Conservation (phyloP, 2,888 invertebrate species). For the Limnephilus lunatus region DNA sequence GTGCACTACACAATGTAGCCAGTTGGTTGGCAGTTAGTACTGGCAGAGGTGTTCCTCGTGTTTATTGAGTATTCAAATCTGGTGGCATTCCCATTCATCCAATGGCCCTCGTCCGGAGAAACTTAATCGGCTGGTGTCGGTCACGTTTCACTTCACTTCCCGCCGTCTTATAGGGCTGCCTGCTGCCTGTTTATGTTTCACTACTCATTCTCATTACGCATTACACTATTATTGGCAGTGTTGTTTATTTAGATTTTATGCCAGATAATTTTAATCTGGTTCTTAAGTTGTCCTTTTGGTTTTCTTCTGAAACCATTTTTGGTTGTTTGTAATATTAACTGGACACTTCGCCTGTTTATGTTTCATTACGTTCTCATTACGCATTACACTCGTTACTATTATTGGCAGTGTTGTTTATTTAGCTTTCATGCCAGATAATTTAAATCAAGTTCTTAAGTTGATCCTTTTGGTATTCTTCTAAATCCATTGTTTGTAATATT, state of each 20-base stretch:
- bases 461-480: too few species aligned
- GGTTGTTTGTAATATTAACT: neutral
- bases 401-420: too few species aligned
- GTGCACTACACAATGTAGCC: neutral
- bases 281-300: neutral
- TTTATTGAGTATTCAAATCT: constrained; percentile 35
- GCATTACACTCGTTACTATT: neutral
- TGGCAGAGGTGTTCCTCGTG: constrained; percentile 14
- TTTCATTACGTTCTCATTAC: neutral
- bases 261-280: neutral
- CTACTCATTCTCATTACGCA: neutral
- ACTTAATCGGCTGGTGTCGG: constrained; percentile 13
- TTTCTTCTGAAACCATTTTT: neutral
- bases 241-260: neutral
- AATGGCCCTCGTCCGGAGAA: constrained; percentile 35
- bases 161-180: neutral
- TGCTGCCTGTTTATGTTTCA: neutral
- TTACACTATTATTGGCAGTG: neutral
- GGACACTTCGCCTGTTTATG: neutral
- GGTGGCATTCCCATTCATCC: constrained; percentile 10
- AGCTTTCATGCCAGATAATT: too few species aligned
- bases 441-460: too few species aligned
- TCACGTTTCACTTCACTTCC: constrained; percentile 26
- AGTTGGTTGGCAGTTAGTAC: neutral
- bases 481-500: neutral